Percentiles rank a stretch among this genome's conserved stretches.
Conservation (phyloP, 2,888 invertebrate genomes). For the Phaedon cochleariae region DNA sequence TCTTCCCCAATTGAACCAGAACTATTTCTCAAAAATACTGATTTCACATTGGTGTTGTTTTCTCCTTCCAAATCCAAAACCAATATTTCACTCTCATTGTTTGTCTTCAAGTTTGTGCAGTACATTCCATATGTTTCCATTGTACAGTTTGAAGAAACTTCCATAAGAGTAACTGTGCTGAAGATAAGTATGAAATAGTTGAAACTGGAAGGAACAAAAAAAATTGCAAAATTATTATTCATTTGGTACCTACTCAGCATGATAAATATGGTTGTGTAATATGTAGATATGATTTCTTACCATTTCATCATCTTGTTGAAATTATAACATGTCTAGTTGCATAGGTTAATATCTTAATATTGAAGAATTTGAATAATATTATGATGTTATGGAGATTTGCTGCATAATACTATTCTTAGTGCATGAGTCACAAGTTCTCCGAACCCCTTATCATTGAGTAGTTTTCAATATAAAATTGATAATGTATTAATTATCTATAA, state of each 20-base stretch:
- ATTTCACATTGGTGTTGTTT: not conserved
- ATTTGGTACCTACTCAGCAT: no score
- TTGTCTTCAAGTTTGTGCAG: constrained; percentile 24
- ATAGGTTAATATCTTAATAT: no score
- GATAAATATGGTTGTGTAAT: not conserved
- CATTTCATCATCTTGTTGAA: constrained; percentile 3
- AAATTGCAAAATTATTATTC: no score
- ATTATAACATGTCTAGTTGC: not conserved
- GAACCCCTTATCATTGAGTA: not conserved
- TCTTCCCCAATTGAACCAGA: constrained; percentile 17
- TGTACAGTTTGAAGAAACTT: constrained; percentile 17
- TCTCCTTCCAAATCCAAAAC: constrained; percentile 1
- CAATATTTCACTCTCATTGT: constrained; percentile 13
- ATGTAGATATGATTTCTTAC: not conserved
- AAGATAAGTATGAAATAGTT: not conserved
- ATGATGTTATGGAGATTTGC: not conserved
- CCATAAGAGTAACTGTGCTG: not conserved
- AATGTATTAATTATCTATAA: no score
- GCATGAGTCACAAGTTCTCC: not conserved
- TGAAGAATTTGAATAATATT: no score
- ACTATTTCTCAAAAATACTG: constrained; percentile 24
- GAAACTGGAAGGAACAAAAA: not conserved
- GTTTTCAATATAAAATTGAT: not conserved
- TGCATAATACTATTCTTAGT: not conserved
- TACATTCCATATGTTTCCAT: constrained; percentile 20